A percentile compares a stretch with the other conserved stretches of the same genome.
Evolutionary conservation across 2,888 invertebrate species (phyloP).

Genomic region (Tromatobia lineatoria): DNA sequence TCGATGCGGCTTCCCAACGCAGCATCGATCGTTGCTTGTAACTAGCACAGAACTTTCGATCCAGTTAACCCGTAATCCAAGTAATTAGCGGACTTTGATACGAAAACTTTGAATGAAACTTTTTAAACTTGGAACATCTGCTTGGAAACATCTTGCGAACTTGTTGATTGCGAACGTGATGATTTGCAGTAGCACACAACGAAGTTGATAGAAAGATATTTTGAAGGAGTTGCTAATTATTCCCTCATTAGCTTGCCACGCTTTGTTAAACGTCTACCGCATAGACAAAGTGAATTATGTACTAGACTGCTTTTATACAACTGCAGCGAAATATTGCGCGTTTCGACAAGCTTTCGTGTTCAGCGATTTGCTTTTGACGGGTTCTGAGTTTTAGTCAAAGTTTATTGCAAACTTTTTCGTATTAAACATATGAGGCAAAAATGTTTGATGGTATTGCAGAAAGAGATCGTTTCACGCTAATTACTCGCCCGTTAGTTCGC

Average conservation of each 20-base stretch:
- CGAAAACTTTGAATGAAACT: constrained; percentile 13
- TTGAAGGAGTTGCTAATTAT: background rate
- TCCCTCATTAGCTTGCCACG: constrained; percentile 3
- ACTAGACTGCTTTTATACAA: background rate
- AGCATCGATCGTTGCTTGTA: constrained; percentile 37
- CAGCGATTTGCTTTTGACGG: too few species aligned
- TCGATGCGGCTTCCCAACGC: background rate
- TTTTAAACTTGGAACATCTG: background rate
- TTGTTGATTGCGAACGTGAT: background rate
- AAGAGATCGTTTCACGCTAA: too few species aligned
- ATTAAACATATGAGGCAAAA: too few species aligned
- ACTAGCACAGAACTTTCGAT: constrained; percentile 16
- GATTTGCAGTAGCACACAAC: background rate
- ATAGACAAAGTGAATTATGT: background rate
- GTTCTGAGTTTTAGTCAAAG: too few species aligned
- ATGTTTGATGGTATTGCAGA: too few species aligned
- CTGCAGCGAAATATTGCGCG: too few species aligned
- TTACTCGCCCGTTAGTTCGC: too few species aligned
- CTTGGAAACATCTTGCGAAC: background rate
- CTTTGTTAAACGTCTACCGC: background rate
- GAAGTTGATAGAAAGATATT: background rate
- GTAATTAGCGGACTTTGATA: constrained; percentile 14
- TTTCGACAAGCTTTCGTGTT: too few species aligned
- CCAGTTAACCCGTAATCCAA: constrained; percentile 19
- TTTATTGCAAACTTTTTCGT: too few species aligned